Percentiles rank a stretch among this genome's conserved stretches.
Conservation (phyloP, 2,113 vertebrate species). For the Hyperopisus bebe region DNA sequence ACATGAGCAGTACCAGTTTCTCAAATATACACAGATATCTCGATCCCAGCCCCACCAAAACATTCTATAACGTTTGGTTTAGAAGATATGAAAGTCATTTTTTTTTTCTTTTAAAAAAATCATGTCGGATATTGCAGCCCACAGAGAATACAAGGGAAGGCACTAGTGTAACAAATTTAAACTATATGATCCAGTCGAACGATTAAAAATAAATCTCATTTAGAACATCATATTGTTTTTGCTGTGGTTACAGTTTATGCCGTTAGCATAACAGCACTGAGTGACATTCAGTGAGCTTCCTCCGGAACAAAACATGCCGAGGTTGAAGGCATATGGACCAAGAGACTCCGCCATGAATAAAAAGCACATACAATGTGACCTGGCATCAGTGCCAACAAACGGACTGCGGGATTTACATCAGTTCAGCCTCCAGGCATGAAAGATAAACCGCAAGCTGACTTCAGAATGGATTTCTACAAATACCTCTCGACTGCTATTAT, state of each 20-base stretch:
- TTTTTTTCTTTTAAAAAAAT: not conserved
- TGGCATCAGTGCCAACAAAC: not conserved
- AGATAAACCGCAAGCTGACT: not conserved
- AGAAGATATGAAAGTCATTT: not conserved
- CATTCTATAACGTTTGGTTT: not conserved
- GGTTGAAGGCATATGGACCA: not conserved
- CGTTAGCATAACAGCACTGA: not conserved
- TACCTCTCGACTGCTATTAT: not conserved
- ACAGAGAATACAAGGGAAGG: not conserved
- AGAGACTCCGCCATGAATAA: not conserved
- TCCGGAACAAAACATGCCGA: not conserved
- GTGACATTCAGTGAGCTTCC: not conserved
- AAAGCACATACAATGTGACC: not conserved
- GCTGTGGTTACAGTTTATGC: not conserved
- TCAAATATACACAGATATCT: not conserved
- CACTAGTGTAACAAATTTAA: not conserved
- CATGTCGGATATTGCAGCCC: not conserved
- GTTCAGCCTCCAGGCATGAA: not conserved
- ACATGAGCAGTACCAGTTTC: slow-evolving; percentile 28
- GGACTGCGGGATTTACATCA: not conserved
- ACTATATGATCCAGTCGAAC: not conserved
- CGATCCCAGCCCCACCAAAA: slow-evolving; percentile 9
- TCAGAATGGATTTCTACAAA: not conserved
- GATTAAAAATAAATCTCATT: not conserved
- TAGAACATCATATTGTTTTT: not conserved